A percentile compares a stretch with the other conserved stretches of the same genome.
Conservation (phyloP, 1,140 invertebrate genomes). For the Acromyrmex echinatior region DNA sequence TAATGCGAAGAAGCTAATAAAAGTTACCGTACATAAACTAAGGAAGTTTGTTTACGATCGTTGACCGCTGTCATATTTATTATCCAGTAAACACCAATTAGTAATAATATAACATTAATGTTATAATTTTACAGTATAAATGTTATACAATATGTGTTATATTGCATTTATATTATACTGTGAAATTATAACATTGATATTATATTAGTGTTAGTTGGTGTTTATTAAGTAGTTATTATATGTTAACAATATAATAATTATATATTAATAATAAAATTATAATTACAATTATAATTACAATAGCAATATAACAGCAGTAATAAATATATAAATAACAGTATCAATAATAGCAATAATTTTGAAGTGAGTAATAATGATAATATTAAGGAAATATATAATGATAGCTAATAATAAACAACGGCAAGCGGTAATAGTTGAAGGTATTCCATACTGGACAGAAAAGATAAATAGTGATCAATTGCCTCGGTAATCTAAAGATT, state of each 20-base stretch:
- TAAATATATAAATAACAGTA: slow-evolving; percentile 33
- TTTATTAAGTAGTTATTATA: too few species aligned
- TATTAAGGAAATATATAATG: slow-evolving; percentile 9
- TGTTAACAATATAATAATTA: slow-evolving; percentile 49
- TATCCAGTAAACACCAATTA: slow-evolving; percentile 2
- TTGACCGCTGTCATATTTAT: slow-evolving; percentile 64
- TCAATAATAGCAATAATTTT: slow-evolving; percentile 10
- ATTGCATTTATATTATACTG: too few species aligned
- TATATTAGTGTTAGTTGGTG: too few species aligned
- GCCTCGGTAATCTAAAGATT: too few species aligned
- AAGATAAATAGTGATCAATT: background rate
- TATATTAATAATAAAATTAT: slow-evolving; percentile 30
- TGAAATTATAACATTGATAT: too few species aligned
- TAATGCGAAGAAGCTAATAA: background rate
- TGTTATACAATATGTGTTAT: too few species aligned
- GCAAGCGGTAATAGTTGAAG: background rate
- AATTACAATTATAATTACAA: slow-evolving; percentile 44
- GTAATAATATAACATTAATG: too few species aligned
- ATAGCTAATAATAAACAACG: slow-evolving; percentile 12
- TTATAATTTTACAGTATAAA: too few species aligned
- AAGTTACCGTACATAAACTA: slow-evolving; percentile 57
- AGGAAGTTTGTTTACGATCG: slow-evolving; percentile 1
- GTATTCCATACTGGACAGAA: background rate
- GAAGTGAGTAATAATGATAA: slow-evolving; percentile 9
- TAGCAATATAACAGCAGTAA: slow-evolving; percentile 29